phyloP scores from a whole-genome alignment of 2,888 invertebrate species.

The Autographa pulchrina region DNA sequence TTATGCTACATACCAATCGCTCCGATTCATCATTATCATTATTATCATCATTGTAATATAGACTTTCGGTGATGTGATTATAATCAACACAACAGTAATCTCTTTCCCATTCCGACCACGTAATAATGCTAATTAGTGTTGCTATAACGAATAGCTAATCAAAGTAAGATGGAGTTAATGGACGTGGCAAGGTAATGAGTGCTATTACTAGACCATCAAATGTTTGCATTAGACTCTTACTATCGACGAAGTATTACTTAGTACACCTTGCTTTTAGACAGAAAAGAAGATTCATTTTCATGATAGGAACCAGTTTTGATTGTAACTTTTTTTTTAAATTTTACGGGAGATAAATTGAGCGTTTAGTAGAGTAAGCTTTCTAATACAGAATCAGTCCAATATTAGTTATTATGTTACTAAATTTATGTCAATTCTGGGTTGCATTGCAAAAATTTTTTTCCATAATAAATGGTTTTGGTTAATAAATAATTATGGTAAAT shows the following conservation, averaged over 20 bases:
- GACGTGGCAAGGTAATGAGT: not conserved
- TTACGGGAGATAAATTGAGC: too few species aligned
- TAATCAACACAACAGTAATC: conserved; percentile 1
- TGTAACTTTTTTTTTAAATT: too few species aligned
- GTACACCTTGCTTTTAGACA: not conserved
- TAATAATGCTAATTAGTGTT: not conserved
- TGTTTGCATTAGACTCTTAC: not conserved
- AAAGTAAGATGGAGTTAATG: conserved; percentile 4
- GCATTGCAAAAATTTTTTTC: too few species aligned
- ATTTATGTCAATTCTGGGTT: too few species aligned
- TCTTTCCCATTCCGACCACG: not conserved
- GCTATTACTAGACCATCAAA: conserved; percentile 1
- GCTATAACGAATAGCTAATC: conserved; percentile 4
- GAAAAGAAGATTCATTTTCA: not conserved
- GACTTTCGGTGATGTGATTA: not conserved
- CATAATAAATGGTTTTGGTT: too few species aligned
- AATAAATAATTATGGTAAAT: too few species aligned
- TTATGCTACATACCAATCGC: too few species aligned
- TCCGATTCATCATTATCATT: too few species aligned
- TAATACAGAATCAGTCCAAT: too few species aligned
- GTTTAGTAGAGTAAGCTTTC: too few species aligned
- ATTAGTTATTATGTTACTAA: too few species aligned
- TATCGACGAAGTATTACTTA: not conserved
- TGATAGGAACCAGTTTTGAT: not conserved
- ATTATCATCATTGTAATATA: too few species aligned